Evolutionary conservation across 2,797 vertebrate species (phyloP).

Genomic region (Hylomyscus alleni): DNA sequence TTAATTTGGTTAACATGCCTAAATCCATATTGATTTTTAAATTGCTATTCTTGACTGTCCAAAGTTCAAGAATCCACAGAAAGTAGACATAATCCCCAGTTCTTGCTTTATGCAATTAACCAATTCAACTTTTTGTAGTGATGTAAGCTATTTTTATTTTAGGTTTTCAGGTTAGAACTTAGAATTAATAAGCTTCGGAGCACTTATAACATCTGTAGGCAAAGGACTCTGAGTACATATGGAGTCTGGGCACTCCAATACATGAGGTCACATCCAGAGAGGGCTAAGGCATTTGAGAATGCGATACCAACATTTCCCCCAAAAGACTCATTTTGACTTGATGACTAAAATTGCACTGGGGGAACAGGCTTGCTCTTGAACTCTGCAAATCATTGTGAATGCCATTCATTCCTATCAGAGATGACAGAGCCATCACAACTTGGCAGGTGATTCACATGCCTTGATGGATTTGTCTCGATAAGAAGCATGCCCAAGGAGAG

Average conservation of each 20-base stretch:
- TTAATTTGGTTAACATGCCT: conserved; percentile 79
- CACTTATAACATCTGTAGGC: background rate
- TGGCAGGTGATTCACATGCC: background rate
- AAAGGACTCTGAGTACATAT: background rate
- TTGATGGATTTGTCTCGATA: background rate
- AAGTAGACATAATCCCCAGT: background rate
- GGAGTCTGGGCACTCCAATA: accelerated
- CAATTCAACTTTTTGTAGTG: background rate
- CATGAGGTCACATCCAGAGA: background rate
- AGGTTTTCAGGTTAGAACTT: background rate
- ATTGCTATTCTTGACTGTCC: conserved; percentile 67
- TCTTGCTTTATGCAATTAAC: conserved; percentile 14
- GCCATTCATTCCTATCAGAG: background rate
- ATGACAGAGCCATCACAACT: background rate
- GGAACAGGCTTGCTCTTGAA: background rate
- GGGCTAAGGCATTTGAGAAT: background rate
- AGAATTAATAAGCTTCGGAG: background rate
- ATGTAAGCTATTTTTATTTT: background rate
- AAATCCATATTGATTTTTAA: conserved; percentile 82
- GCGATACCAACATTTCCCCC: accelerated
- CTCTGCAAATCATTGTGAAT: background rate
- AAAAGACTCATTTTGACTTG: background rate
- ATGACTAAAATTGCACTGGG: background rate
- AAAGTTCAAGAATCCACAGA: conserved; percentile 61
- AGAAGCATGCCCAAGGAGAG: background rate